Conservation (phyloP, 2,888 invertebrate genomes). For the Minunthozetes semirufus region DNA sequence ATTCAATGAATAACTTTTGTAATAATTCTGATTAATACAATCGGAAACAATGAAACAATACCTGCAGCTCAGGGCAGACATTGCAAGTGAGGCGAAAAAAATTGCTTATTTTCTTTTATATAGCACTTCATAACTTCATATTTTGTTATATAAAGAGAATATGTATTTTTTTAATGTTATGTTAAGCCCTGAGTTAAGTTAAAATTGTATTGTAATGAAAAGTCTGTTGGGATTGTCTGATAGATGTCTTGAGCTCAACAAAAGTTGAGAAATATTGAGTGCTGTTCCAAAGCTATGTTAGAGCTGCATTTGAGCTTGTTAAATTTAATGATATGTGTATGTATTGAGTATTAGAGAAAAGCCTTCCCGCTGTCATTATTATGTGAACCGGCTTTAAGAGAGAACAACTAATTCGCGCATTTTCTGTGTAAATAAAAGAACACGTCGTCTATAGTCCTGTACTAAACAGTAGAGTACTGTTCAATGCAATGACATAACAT, state of each 20-base stretch:
- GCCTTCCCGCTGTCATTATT: slow-evolving; percentile 27
- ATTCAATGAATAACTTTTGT: background rate
- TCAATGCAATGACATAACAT: background rate
- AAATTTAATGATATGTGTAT: slow-evolving; percentile 28
- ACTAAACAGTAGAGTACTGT: background rate
- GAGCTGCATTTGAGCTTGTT: background rate
- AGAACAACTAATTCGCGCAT: slow-evolving; percentile 16
- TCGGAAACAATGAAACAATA: background rate
- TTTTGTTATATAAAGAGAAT: no score
- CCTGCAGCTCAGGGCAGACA: no score
- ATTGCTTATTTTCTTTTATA: no score
- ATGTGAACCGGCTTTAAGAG: slow-evolving; percentile 14
- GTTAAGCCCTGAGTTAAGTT: background rate
- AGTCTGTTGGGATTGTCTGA: slow-evolving; percentile 2
- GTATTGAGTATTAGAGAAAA: slow-evolving; percentile 17
- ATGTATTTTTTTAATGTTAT: slow-evolving; percentile 8
- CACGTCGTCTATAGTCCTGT: slow-evolving; percentile 3
- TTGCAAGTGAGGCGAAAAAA: no score
- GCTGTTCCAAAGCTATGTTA: background rate
- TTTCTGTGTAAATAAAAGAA: slow-evolving; percentile 25
- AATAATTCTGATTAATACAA: slow-evolving; percentile 9
- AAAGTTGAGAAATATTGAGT: background rate
- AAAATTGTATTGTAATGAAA: background rate
- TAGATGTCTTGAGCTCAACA: background rate
- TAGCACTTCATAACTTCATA: no score